Base-by-base conservation (phyloP, 1,140 invertebrate genomes). In the Diorhabda sublineata region DNA sequence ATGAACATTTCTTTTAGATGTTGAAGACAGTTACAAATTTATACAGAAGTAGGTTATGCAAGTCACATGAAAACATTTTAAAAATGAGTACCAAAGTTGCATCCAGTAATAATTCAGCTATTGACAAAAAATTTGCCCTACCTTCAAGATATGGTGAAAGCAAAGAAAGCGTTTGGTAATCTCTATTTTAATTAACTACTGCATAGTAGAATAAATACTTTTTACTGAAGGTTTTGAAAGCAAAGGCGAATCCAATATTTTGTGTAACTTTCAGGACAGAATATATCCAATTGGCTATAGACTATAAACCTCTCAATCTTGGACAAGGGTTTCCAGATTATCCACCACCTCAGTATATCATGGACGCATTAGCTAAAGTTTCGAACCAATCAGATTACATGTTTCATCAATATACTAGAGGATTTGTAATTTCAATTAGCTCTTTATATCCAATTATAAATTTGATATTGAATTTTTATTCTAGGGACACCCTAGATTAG, bases 251-350 rank as follows among this genome's bases (percentile, higher is more conserved):
- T 8, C 11, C 11, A 44, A 63, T 60, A 43, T 69, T 59, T 4
- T 42, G 4, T 63, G 5, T 45, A 44, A 3, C 3, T 59, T 84
- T 71, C 75, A 98, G 96, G 97, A 94, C 97, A 42, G 97, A 99
- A 82, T 98, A 98, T 81, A 95, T 93, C 68, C 88, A 92, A 69
- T 81, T 99, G 58, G 94, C 94, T 42, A 78, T 88, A 58, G 88
- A 98, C 74, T 87, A 95, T 76, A 95, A 98, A 76, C 95, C 97
- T 2, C 80, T 97, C 7, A 99, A 99, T 83, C 85, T 99, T 47
- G 98, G 98, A 0, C 97, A 99, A 87, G 98, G 98, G 2, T 99
- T 99, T 83, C 96, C 97, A 0, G 96, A 99, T 81, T 97, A 92
- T 84, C 87, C 90, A 74, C 89, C 94, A 11, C 96, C 97, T 0